A percentile compares a stretch with the other conserved stretches of the same genome.
These are phyloP conservation scores for Styela plicata DNA, from an alignment of 23 tunicate species.

Conservation along the genomic window DNA sequence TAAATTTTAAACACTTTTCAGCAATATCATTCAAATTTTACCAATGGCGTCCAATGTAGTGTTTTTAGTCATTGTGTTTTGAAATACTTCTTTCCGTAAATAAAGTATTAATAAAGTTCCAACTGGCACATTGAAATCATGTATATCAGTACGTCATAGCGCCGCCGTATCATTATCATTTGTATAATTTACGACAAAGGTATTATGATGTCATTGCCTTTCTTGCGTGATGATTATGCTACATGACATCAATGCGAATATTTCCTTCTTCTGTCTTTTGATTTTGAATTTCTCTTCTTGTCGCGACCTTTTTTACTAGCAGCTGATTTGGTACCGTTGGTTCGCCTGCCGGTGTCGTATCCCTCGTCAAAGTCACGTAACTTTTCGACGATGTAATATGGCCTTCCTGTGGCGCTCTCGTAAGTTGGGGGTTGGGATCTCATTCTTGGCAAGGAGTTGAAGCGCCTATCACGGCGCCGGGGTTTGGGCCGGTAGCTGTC, in stretches of 20 bases:
- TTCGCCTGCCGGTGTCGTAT: constrained; percentile 7
- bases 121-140: too few relatives aligned
- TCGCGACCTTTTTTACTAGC: neutral
- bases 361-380: constrained; percentile 27
- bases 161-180: too few relatives aligned
- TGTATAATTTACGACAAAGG: too few relatives aligned
- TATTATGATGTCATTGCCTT: too few relatives aligned
- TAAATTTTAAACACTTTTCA: too few relatives aligned
- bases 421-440: constrained; percentile 22
- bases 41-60: too few relatives aligned
- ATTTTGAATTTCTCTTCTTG: neutral
- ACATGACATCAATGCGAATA: constrained; percentile 13
- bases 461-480: neutral
- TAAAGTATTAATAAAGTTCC: too few relatives aligned
- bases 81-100: too few relatives aligned
- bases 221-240: too few relatives aligned
- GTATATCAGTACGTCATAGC: too few relatives aligned
- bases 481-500: neutral
- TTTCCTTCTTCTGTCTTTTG: neutral
- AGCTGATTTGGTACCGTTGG: neutral
- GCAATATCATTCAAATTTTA: too few relatives aligned
- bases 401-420: neutral
- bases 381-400: neutral
- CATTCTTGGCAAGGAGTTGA: neutral
- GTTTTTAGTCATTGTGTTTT: too few relatives aligned